Conservation (phyloP, 2,797 vertebrate species). For the Pantherophis alleghaniensis region DNA sequence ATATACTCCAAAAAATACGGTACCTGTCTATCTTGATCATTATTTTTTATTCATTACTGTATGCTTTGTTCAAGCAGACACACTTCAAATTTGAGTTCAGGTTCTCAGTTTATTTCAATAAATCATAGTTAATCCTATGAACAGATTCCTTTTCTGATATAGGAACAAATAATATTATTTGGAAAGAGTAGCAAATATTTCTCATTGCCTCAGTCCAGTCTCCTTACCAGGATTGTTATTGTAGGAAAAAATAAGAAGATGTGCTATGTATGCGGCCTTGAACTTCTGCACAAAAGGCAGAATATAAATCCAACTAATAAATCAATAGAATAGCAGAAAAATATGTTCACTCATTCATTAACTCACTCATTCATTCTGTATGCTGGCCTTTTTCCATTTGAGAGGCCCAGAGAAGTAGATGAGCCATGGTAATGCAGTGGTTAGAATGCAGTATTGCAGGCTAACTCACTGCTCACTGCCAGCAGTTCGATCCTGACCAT, state of each 20-base stretch:
- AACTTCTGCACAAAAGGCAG: background rate
- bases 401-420: background rate
- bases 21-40: background rate
- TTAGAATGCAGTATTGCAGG: background rate
- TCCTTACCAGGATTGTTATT: background rate
- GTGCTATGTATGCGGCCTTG: background rate
- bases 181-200: background rate
- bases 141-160: background rate
- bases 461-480: background rate
- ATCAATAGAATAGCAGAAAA: background rate
- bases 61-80: background rate
- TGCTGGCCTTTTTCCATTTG: background rate
- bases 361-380: background rate
- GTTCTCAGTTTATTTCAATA: background rate
- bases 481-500: background rate
- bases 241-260: background rate
- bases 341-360: background rate
- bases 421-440: background rate
- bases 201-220: background rate
- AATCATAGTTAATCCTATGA: background rate
- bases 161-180: background rate
- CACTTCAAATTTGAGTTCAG: background rate
- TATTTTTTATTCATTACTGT: background rate
- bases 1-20: too few species aligned
- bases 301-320: background rate